Evolutionary conservation across 2,797 vertebrate species (phyloP).

Genomic region (Rallus crepitans): DNA sequence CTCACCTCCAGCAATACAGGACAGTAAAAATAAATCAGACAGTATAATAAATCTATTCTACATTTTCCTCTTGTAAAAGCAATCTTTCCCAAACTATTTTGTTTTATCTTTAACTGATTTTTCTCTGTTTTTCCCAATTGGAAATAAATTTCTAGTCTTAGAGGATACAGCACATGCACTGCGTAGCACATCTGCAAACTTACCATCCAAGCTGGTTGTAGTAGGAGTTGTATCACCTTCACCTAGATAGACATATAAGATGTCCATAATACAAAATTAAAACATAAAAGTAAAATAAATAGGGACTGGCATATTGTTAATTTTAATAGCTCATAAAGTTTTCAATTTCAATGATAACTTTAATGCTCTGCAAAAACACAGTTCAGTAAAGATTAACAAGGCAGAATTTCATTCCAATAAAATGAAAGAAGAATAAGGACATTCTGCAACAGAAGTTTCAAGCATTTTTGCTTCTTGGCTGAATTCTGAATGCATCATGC

Average conservation of each 20-base stretch:
- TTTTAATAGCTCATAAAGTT: background rate
- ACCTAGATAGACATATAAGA: constrained; percentile 69
- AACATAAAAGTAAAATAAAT: background rate
- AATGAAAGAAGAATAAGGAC: background rate
- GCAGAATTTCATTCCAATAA: background rate
- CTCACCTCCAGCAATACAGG: background rate
- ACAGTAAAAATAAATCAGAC: background rate
- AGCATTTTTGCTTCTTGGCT: background rate
- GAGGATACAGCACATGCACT: background rate
- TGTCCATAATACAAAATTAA: constrained; percentile 36
- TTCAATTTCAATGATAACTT: background rate
- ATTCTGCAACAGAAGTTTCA: background rate
- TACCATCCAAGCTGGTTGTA: constrained; percentile 78
- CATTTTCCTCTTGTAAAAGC: background rate
- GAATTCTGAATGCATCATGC: background rate
- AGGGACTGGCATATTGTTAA: background rate
- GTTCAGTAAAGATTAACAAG: background rate
- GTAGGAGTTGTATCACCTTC: constrained; percentile 81
- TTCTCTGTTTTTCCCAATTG: background rate
- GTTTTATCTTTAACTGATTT: background rate
- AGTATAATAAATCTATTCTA: background rate
- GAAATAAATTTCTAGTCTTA: background rate
- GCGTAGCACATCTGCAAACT: background rate
- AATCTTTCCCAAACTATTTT: background rate
- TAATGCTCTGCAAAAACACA: background rate